Conservation (phyloP, 2,888 invertebrate genomes). For the Acleris laterana region DNA sequence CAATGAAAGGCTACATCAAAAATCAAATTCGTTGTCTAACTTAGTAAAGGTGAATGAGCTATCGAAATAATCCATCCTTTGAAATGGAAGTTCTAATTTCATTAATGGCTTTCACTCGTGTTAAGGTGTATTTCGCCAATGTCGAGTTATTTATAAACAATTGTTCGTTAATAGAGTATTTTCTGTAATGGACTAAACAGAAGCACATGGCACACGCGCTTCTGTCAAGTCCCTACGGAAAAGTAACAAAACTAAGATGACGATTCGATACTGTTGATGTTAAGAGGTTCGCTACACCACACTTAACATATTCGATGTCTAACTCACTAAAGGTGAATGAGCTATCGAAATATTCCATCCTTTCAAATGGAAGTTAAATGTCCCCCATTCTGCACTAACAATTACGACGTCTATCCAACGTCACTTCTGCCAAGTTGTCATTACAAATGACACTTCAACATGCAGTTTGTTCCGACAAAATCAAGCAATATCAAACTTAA, state of each 20-base stretch:
- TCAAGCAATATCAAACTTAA: constrained; percentile 3
- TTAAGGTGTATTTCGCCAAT: too few species aligned
- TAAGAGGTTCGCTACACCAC: too few species aligned
- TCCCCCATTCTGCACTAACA: constrained; percentile 27
- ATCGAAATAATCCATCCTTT: constrained; percentile 10
- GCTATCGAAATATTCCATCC: constrained; percentile 9
- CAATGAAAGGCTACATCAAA: not conserved
- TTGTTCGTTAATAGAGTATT: too few species aligned
- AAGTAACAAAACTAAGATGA: too few species aligned
- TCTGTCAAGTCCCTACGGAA: too few species aligned
- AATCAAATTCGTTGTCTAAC: not conserved
- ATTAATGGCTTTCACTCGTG: too few species aligned
- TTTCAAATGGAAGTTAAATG: constrained; percentile 27
- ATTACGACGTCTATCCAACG: constrained; percentile 27
- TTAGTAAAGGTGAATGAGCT: constrained; percentile 12
- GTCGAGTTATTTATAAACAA: too few species aligned
- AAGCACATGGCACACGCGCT: too few species aligned
- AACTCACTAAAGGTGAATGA: constrained; percentile 9
- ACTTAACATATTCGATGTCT: not conserved
- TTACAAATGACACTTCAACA: constrained; percentile 26
- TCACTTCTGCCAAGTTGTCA: constrained; percentile 34
- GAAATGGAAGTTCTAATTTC: constrained; percentile 22
- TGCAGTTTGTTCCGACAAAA: constrained; percentile 6
- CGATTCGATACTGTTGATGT: too few species aligned
- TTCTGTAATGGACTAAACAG: too few species aligned